A percentile compares a stretch with the other conserved stretches of the same genome.
Evolutionary conservation across 2,797 vertebrate species (phyloP).

Genomic region (Parauchenoglanis ngamensis): DNA sequence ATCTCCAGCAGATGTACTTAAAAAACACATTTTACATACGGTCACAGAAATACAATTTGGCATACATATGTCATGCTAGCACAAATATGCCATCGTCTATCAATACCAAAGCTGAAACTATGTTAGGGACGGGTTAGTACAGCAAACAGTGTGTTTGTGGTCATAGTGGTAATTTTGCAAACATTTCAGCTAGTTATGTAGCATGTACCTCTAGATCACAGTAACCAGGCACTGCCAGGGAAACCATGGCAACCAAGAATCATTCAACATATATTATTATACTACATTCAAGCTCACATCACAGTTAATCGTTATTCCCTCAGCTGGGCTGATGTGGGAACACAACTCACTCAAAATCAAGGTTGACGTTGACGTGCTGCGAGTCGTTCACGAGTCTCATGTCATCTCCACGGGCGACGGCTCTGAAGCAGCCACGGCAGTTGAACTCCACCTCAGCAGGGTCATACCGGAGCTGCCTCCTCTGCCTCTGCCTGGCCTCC

Average conservation of each 20-base stretch:
- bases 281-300: neutral
- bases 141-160: neutral
- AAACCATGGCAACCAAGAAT: neutral
- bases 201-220: neutral
- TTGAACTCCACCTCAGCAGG: slow-evolving; percentile 65
- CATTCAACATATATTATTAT: neutral
- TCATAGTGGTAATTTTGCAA: neutral
- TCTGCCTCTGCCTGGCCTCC: slow-evolving; percentile 36
- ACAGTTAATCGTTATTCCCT: neutral
- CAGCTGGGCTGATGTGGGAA: neutral
- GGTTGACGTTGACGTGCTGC: slow-evolving; percentile 85
- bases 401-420: slow-evolving; percentile 78
- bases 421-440: slow-evolving; percentile 77
- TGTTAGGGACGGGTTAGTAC: neutral
- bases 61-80: neutral
- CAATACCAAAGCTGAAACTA: too few species aligned
- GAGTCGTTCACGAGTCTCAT: slow-evolving; percentile 79
- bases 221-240: neutral
- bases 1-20: neutral
- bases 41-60: neutral
- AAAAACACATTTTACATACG: too few species aligned
- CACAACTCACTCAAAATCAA: slow-evolving; percentile 81
- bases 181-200: neutral
- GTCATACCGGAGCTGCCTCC: slow-evolving; percentile 59
- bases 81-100: neutral